Base-by-base conservation (phyloP, 2,888 invertebrate species). In the Rhyacophila evoluta region DNA sequence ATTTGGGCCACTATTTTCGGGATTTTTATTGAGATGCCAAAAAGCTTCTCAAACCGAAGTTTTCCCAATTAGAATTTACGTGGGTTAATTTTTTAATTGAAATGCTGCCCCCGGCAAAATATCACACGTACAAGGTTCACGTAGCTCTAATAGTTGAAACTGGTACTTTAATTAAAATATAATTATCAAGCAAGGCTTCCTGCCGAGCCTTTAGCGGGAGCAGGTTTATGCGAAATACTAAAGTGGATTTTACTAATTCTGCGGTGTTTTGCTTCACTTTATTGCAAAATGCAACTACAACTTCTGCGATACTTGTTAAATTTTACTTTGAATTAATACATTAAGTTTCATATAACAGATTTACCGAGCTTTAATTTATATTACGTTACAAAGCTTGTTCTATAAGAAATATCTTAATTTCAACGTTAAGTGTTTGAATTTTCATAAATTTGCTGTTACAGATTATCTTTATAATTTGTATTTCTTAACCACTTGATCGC, bases 231-330 rank as follows among this genome's bases (percentile, higher is more conserved):
- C 28, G 78, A 28, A 29, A 55, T 69, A 37, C 37, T 74, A 74
- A 74, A 78, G 78, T 78, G 78, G 78, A 78, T 74, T 78, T 74
- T 29, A 70, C 78, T 78, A 78, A 78, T 78, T 78, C 78, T 74
- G 74, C 70, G 78, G 74, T 70, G 55, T 76, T 72, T 76, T 72
- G 36, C 76, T 71, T 28, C 70, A 74, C 69, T 69, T 78, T 74
- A 78, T 78, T 69, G 70, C 70, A 67, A 36, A 78, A 15, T 72
- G 74, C 78, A 78, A 78, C 55, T 55, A 55, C 55, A 41, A 10
- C 72, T 38, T 55, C 36, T 36, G 74, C 74, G 36, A 29, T 55
- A 25, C 55, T 55, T 19, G 55, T 55, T 55, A 55, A 55, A 55
- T 55, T 55, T 25, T 55, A 15, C 10, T 55, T 55, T 55, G 55